A percentile compares a stretch with the other conserved stretches of the same genome.
Conservation (phyloP, 1,140 invertebrate species). For the Camponotus floridanus region DNA sequence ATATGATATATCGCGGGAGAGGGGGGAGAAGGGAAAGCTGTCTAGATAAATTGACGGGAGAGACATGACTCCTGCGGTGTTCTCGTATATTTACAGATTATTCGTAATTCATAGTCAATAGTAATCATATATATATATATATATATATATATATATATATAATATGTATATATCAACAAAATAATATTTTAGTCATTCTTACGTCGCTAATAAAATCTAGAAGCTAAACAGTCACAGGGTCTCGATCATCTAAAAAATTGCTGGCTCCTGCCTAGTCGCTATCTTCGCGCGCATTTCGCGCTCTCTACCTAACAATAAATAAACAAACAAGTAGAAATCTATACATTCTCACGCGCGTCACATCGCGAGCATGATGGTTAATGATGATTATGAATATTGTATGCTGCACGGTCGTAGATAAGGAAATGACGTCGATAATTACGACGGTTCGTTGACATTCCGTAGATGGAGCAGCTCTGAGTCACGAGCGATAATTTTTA, state of each 20-base stretch:
- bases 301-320: conserved; percentile 76
- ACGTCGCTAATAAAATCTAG: conserved; percentile 79
- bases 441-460: not conserved
- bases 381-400: conserved; percentile 61
- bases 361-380: conserved; percentile 47
- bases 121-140: conserved; percentile 66
- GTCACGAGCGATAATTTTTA: not conserved
- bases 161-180: conserved; percentile 79
- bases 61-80: conserved; percentile 53
- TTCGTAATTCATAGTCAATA: conserved; percentile 78
- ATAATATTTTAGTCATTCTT: conserved; percentile 79
- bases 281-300: conserved; percentile 45
- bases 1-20: not conserved
- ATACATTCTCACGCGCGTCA: conserved; percentile 68
- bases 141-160: conserved; percentile 65
- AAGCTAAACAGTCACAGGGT: conserved; percentile 79
- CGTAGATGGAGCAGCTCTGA: not conserved
- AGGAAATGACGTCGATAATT: conserved; percentile 49
- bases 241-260: conserved; percentile 70
- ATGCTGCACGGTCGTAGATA: conserved; percentile 60
- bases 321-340: conserved; percentile 78
- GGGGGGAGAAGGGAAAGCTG: not conserved
- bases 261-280: conserved; percentile 53
- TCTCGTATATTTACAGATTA: conserved; percentile 80
- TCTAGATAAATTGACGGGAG: conserved; percentile 29